phyloP scores from a whole-genome alignment of 2,797 vertebrate species.

The Syndactyla subalaris region DNA sequence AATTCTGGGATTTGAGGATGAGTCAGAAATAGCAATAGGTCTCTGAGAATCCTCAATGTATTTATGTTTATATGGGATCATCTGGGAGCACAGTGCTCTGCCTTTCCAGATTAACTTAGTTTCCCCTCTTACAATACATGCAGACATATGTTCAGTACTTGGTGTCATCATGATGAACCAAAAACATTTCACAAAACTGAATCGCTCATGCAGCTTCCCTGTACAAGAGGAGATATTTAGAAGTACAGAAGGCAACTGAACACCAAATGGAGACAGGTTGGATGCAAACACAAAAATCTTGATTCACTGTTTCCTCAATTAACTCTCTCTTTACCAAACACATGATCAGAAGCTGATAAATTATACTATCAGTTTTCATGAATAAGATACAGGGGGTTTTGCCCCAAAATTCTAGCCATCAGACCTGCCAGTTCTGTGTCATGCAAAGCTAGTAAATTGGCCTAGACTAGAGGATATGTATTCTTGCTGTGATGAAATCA shows the following conservation, averaged over 20 bases:
- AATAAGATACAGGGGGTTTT: not conserved
- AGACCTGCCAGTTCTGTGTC: not conserved
- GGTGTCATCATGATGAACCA: not conserved
- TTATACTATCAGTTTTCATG: not conserved
- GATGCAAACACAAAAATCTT: not conserved
- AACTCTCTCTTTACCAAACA: not conserved
- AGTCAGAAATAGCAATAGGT: not conserved
- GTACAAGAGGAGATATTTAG: not conserved
- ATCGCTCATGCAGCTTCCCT: not conserved
- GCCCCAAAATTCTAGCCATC: not conserved
- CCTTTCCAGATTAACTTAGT: not conserved
- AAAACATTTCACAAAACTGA: not conserved
- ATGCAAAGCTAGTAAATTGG: not conserved
- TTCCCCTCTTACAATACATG: not conserved
- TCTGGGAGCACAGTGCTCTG: not conserved
- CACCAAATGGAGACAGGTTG: not conserved
- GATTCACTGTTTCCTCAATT: not conserved
- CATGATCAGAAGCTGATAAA: not conserved
- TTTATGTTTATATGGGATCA: not conserved
- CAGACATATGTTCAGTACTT: not conserved
- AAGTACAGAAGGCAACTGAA: not conserved
- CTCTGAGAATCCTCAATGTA: not conserved
- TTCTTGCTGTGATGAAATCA: not conserved
- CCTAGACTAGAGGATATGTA: not conserved
- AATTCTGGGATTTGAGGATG: not conserved